Evolutionary conservation across 2,797 vertebrate species (phyloP), one percentile per base, ranked within the genome.

Genomic region (Anolis apletophallus): DNA sequence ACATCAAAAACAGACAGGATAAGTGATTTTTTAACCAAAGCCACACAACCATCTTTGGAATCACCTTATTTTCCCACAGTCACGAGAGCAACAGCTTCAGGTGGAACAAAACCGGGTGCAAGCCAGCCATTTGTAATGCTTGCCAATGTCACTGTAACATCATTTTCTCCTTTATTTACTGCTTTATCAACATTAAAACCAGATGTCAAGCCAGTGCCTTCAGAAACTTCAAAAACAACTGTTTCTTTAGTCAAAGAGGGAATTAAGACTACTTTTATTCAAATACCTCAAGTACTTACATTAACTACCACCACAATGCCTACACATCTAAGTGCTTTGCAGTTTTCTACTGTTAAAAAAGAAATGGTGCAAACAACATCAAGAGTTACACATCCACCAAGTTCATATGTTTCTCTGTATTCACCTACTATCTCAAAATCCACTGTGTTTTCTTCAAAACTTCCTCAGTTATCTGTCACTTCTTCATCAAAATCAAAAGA

Each of bases 101-200:
- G 76, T 84, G 52, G 8, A 26, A 69, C 50, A 73, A 83, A 92
- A 86, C 3, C 32, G 50, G 81, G 78, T 1, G 0, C 52, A 64
- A 88, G 40, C 67, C 86, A 90, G 29, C 32, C 87, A 81, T 87
- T 40, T 84, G 54, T 67, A 13, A 52, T 76, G 10, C 9, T 50
- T 69, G 34, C 84, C 71, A 91, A 91, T 84, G 80, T 94, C 71
- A 94, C 89, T 84, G 80, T 71, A 86, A 83, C 87, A 36, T 78
- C 87, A 29, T 75, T 87, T 93, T 74, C 85, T 83, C 90, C 92
- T 88, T 11, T 29, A 16, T 40, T 90, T 3, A 95, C 93, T 89
- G 93, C 94, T 81, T 83, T 87, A 3, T 89, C 93, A 67, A 92
- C 93, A 52, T 88, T 94, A 90, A 89, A 90, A 67, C 82, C 87